Base-by-base conservation (phyloP, 2,888 invertebrate species). In the Agriopis leucophaearia region DNA sequence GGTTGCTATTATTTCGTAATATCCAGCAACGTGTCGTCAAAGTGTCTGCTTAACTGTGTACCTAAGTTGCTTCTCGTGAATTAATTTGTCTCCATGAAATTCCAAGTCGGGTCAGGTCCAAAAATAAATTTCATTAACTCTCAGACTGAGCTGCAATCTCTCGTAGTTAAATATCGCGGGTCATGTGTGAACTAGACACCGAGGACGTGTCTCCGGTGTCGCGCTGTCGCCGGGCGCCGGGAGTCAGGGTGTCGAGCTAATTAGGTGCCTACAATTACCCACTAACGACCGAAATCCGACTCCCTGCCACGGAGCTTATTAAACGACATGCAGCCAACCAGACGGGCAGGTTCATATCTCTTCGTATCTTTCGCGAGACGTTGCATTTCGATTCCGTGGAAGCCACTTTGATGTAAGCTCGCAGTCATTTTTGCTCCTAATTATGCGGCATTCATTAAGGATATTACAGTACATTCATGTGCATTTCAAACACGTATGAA, bases 211-310 rank as follows among this genome's bases (percentile, higher is more conserved):
- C 64, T 69, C 84, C 78, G 83, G 89, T 89, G 85, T 79, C 79
- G 78, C 74, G 81, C 78, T 80, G 69, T 5, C n/a, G 47, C 38
- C 36, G 40, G 57, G 57, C 35, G 35, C 45, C 36, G 35, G 40
- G 44, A 44, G 45, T 57, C 57, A 15, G 81, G 88, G 85, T 88
- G 83, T 81, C 83, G 79, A 83, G 84, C 89, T 91, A 91, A 91
- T 92, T 91, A 91, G 89, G 86, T 88, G 90, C 79, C 90, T 88
- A 88, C 91, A 90, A 90, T 91, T 90, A 89, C 89, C 76, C 84
- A 83, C 88, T 91, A 91, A 91, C 91, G 89, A 89, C 88, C 88
- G 91, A 89, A 90, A 91, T 87, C 84, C 81, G 91, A 91, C 85
- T 78, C 78, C 67, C 77, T 76, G 75, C 75, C 78, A 78, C 77